Evolutionary conservation across 2,888 invertebrate species (phyloP).

Genomic region (Drosophila tanythrix): DNA sequence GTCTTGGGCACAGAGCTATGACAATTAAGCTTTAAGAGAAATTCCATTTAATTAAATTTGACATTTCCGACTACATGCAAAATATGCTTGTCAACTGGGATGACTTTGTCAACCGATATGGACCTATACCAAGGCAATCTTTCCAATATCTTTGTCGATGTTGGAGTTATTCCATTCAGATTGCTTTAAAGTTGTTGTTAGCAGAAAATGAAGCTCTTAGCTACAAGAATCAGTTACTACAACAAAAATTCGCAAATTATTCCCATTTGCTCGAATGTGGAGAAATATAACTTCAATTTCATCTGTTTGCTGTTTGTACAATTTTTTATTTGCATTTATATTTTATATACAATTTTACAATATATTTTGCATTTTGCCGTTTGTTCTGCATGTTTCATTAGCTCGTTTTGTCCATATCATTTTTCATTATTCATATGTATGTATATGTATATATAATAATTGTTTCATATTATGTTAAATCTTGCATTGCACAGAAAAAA

Average conservation of each 20-base stretch:
- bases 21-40: background rate
- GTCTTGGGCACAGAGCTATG: background rate
- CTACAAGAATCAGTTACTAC: background rate
- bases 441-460: slow-evolving; percentile 45
- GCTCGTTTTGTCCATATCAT: slow-evolving; percentile 58
- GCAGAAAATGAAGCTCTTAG: background rate
- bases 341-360: slow-evolving; percentile 75
- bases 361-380: slow-evolving; percentile 47
- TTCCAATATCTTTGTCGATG: background rate
- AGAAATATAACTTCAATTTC: background rate
- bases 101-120: background rate
- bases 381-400: slow-evolving; percentile 52
- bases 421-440: slow-evolving; percentile 41
- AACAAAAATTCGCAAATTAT: background rate
- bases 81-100: background rate
- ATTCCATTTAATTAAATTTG: background rate
- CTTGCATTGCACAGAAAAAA: slow-evolving; percentile 52
- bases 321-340: slow-evolving; percentile 74
- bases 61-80: background rate
- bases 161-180: background rate
- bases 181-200: background rate
- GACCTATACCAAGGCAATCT: background rate
- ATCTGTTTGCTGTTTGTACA: slow-evolving; percentile 53
- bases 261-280: background rate
- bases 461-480: slow-evolving; percentile 47